These are phyloP conservation scores for Nixonia krombeini DNA, from an alignment of 1,140 invertebrate species.

Conservation along the genomic window DNA sequence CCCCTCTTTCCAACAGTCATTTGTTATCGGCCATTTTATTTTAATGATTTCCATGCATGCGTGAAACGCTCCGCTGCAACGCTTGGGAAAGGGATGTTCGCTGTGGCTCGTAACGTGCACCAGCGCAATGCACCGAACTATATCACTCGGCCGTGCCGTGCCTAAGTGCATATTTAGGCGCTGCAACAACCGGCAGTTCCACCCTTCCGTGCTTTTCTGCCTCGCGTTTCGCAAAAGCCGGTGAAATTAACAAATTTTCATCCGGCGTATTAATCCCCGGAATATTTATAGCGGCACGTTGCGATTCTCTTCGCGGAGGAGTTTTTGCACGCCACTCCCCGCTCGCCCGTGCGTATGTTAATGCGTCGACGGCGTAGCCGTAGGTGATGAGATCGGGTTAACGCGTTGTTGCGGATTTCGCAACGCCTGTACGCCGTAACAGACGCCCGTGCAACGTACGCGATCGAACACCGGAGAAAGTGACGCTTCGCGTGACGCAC, in stretches of 20 bases:
- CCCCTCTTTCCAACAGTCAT: constrained; percentile 71
- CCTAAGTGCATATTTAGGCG: constrained; percentile 52
- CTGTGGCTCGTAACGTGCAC: constrained; percentile 47
- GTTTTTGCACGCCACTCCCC: too few species aligned
- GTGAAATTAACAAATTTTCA: too few species aligned
- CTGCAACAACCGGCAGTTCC: constrained; percentile 42
- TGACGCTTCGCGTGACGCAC: too few species aligned
- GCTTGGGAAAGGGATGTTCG: constrained; percentile 61
- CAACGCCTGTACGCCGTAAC: constrained; percentile 47
- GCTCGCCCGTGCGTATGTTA: constrained; percentile 32
- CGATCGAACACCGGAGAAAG: constrained; percentile 41
- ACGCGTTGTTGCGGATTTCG: constrained; percentile 43
- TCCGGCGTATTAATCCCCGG: too few species aligned
- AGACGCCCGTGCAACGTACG: constrained; percentile 35
- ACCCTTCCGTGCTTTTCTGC: constrained; percentile 36
- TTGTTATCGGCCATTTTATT: constrained; percentile 73
- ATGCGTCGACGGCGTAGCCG: constrained; percentile 45
- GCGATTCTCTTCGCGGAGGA: too few species aligned
- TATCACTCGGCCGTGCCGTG: constrained; percentile 39
- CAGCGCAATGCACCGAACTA: constrained; percentile 48
- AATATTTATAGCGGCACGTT: too few species aligned
- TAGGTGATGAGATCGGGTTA: constrained; percentile 46
- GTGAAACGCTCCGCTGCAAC: constrained; percentile 69
- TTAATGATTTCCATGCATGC: constrained; percentile 73
- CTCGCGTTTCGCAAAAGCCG: constrained; percentile 5